phyloP scores from a whole-genome alignment of 2,888 invertebrate genomes.

The Apodemia duryi region DNA sequence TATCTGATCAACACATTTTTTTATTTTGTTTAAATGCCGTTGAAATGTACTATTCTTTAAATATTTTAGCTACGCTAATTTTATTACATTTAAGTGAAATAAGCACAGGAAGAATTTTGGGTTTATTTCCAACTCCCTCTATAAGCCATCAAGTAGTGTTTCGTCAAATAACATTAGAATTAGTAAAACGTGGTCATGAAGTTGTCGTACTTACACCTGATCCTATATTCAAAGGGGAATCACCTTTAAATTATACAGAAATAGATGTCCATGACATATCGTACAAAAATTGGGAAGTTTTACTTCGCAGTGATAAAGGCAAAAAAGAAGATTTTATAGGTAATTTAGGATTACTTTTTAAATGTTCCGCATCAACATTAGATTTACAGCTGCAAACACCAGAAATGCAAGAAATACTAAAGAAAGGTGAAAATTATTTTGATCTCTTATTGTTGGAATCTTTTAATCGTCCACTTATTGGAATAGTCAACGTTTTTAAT shows the following conservation, averaged over 20 bases:
- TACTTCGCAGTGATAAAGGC: slow-evolving; percentile 22
- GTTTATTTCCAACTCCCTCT: too few species aligned
- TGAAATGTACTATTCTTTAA: background rate
- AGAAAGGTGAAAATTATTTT: slow-evolving; percentile 27
- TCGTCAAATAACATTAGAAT: too few species aligned
- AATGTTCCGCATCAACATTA: slow-evolving; percentile 25
- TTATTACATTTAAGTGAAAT: background rate
- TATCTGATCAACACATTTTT: too few species aligned
- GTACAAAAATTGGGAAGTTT: slow-evolving; percentile 38
- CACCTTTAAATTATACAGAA: slow-evolving; percentile 45
- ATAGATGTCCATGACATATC: slow-evolving; percentile 48
- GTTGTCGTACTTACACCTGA: too few species aligned
- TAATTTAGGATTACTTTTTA: slow-evolving; percentile 20
- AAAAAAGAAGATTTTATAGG: slow-evolving; percentile 13
- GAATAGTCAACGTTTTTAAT: slow-evolving; percentile 40
- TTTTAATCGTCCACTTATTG: slow-evolving; percentile 25
- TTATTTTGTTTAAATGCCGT: too few species aligned
- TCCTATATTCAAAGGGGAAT: slow-evolving; percentile 33
- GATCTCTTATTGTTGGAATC: slow-evolving; percentile 31
- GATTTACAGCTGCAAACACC: slow-evolving; percentile 25
- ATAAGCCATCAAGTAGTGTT: too few species aligned
- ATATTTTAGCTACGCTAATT: background rate
- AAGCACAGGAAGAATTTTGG: slow-evolving; percentile 15
- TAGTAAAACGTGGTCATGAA: too few species aligned
- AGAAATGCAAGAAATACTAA: slow-evolving; percentile 27